phyloP scores from a whole-genome alignment of 2,113 vertebrate genomes.

The Ia io region DNA sequence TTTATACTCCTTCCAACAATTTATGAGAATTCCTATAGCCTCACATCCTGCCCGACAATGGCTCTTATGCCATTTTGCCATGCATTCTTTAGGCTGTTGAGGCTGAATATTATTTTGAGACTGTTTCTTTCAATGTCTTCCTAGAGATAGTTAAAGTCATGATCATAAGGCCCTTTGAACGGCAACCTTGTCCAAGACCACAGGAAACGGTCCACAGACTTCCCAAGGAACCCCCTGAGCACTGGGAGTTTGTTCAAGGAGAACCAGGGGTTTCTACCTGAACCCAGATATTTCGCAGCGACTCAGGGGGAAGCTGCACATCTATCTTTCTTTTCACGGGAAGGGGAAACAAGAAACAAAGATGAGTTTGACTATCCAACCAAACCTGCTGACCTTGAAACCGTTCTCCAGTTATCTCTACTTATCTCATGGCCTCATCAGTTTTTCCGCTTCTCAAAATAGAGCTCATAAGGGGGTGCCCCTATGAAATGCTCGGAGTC shows the following conservation, averaged over 20 bases:
- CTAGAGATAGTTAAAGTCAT: background rate
- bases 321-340: background rate
- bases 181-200: background rate
- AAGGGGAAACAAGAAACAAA: background rate
- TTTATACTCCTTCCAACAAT: background rate
- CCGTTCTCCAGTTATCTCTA: background rate
- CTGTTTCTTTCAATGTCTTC: background rate
- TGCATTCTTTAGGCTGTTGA: background rate
- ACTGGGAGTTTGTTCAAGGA: background rate
- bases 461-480: background rate
- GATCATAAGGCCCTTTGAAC: background rate
- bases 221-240: background rate
- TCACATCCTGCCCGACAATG: background rate
- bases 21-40: background rate
- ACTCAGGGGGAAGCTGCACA: background rate
- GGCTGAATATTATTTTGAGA: background rate
- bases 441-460: background rate
- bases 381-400: background rate
- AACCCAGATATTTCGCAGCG: background rate
- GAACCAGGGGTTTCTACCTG: background rate
- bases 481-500: background rate
- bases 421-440: background rate
- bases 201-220: slow-evolving; percentile 2
- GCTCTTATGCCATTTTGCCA: background rate
- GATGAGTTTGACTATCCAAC: background rate